Base-by-base conservation (phyloP, 2,797 vertebrate genomes). In the Linurgus olivaceus region DNA sequence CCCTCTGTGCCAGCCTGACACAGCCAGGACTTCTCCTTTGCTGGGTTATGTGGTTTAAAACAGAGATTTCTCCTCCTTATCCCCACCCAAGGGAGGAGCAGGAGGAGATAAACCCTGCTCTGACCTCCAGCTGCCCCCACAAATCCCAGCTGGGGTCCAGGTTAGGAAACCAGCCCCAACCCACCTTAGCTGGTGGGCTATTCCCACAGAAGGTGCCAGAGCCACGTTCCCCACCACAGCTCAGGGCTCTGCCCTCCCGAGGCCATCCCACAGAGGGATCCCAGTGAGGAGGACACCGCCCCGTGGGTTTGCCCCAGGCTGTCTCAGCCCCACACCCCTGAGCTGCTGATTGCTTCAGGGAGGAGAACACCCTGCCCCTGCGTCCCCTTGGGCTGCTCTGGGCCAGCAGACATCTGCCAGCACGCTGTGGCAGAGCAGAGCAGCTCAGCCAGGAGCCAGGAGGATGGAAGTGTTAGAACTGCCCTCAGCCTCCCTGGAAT, bases 121-220 rank as follows among this genome's bases (percentile, higher is more conserved):
- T 63, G 71, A 44, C n/a, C 40, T 75, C 62, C 66, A 17, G 40
- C 37, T 63, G 37, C 17, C 20, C 50, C n/a, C 21, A 11, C 3
- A 35, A 42, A 78, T 8, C 62, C 13, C 81, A 74, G 57, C 71
- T 71, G 52, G 44, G 25, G 23, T 50, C 24, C 62, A 51, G 57
- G 24, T 25, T 6, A 13, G 0, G 0, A 61, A 75, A 35, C 2
- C 8, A 82, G 2, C 75, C 45, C 7, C 0, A 63, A 4, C 31
- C 7, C 28, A 1, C 7, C 0, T 35, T 1, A 0, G 0, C 13
- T 3, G 33, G 4, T 6, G 24, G 6, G 5, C 15, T 31, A 13
- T 15, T 44, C 74, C 58, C 2, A 2, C 38, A 16, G 61, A 25
- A 45, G 20, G 13, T 2, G 19, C 58, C 58, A 11, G 44, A 50